Evolutionary conservation across 2,113 vertebrate species (phyloP), one percentile per base, ranked within the genome.

Genomic region (Prionailurus bengalensis): DNA sequence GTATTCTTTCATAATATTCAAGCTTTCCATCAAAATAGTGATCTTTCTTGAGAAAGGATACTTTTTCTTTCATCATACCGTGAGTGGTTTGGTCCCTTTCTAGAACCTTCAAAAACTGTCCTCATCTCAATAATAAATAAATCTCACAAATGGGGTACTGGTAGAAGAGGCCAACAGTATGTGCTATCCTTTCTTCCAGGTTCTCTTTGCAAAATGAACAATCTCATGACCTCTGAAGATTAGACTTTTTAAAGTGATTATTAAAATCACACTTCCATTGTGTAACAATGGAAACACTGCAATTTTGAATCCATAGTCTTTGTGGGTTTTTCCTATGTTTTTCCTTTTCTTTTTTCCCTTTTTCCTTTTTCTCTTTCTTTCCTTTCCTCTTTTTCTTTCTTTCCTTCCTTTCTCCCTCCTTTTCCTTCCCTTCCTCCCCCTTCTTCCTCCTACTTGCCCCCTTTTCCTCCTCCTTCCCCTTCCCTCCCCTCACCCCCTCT

Each of bases 401-500:
- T 8, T 29, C 29, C 31, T 81, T 7, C n/a, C 5, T 9, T 45
- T 5, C 1, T 42, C 23, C n/a, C 33, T 6, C 16, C 17, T 19
- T 16, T 53, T 27, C 39, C 1, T 31, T 17, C 42, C 29, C 29
- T 36, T 45, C 4, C n/a, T 58, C 13, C 66, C 9, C 51, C 8
- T 61, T 10, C 23, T n/a, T 31, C 7, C 27, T 88, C 27, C 17
- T 48, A 48, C 11, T 39, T 42, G 6, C 14, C 42, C 23, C 42
- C 15, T 6, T 48, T 13, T 39, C 17, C 12, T 16, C 45, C 2
- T 9, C 21, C n/a, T 9, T 27, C 19, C 17, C 8, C 39, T 39
- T 0, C 19, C n/a, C 23, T 1, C 0, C 2, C 27, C 58, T 61
- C 21, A 61, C 21, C 21, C 27, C 11, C 8, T 13, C 1, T 6